Evolutionary conservation across 1,140 invertebrate genomes (phyloP).

Genomic region (Ceratina calcarata): DNA sequence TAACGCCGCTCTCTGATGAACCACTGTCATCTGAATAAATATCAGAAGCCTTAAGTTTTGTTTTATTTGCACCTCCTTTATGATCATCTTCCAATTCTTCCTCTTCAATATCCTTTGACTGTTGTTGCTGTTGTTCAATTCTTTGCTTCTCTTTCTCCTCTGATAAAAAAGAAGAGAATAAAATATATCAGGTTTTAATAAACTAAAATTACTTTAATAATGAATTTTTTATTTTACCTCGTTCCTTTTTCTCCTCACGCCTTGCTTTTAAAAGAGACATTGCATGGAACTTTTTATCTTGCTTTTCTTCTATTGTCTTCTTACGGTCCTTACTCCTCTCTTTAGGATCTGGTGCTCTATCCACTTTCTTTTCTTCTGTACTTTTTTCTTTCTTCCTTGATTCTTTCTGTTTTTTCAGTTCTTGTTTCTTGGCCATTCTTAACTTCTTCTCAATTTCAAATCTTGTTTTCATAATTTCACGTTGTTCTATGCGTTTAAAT

Average conservation of each 20-base stretch:
- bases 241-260: conserved; percentile 90
- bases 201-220: not conserved
- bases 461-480: conserved; percentile 95
- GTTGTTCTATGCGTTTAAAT: conserved; percentile 96
- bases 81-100: conserved; percentile 82
- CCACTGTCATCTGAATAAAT: conserved; percentile 98
- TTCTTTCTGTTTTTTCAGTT: conserved; percentile 85
- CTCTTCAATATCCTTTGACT: conserved; percentile 82
- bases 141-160: conserved; percentile 83
- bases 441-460: conserved; percentile 99
- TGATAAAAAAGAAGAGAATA: conserved; percentile 38
- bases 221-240: conserved; percentile 74
- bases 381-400: conserved; percentile 83
- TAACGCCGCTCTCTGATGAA: conserved; percentile 83
- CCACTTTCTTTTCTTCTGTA: conserved; percentile 77
- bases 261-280: conserved; percentile 95
- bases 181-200: not conserved
- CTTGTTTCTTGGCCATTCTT: conserved; percentile 90
- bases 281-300: conserved; percentile 94
- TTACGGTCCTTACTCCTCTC: conserved; percentile 93
- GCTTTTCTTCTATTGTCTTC: conserved; percentile 93
- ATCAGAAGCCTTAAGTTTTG: conserved; percentile 94
- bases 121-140: conserved; percentile 81
- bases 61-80: conserved; percentile 79
- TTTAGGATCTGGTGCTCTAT: conserved; percentile 85